Evolutionary conservation across 2,113 vertebrate species (phyloP).

Genomic region (Donacobius atricapilla): DNA sequence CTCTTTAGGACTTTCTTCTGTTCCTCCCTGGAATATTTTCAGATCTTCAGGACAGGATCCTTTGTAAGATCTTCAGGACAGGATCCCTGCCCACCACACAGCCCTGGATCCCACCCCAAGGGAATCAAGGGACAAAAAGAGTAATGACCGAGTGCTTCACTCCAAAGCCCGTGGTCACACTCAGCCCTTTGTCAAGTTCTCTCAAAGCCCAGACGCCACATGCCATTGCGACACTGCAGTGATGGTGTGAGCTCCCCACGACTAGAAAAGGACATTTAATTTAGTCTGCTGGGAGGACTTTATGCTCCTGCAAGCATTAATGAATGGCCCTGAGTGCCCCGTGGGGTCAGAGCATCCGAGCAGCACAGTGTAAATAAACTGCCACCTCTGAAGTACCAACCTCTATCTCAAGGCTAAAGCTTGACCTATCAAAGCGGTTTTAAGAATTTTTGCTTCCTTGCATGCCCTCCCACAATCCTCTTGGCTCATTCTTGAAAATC

Average conservation of each 20-base stretch:
- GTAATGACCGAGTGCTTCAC: background rate
- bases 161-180: rapidly evolving
- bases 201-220: background rate
- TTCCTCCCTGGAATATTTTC: background rate
- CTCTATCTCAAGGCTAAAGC: background rate
- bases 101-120: background rate
- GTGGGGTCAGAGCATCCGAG: background rate
- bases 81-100: background rate
- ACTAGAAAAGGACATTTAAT: background rate
- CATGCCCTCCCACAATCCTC: rapidly evolving
- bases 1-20: background rate
- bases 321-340: background rate
- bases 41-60: background rate
- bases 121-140: background rate
- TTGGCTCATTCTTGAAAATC: background rate
- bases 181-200: background rate
- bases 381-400: background rate
- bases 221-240: background rate
- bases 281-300: background rate
- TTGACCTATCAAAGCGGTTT: background rate
- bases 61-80: background rate
- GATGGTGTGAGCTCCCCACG: background rate
- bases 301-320: background rate
- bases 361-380: background rate
- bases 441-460: background rate